Base-by-base conservation (phyloP, 2,888 invertebrate species). In the Cremastobaeus sp. region DNA sequence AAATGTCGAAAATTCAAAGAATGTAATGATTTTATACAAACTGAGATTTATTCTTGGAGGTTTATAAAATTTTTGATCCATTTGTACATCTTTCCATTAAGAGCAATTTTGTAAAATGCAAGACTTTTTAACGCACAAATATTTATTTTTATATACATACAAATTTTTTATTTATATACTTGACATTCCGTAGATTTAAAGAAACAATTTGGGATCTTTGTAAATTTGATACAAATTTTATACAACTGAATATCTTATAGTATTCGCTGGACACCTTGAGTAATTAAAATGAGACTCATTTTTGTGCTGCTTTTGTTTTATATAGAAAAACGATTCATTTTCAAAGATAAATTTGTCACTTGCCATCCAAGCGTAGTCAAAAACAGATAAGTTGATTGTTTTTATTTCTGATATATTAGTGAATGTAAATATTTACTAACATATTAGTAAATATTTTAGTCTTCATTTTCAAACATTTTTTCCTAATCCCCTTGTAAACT, bases 241-340 rank as follows among this genome's bases (percentile, higher is more conserved):
- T 32, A n/a, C n/a, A 30, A 12, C 21, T 5, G 15, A 41, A 3
- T 20, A 18, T n/a, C 9, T 17, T 6, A 39, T 6, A 39, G 5
- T 39, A 37, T 64, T 45, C 52, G 64, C 35, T 64, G 64, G 64
- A 54, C 45, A 54, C 64, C 43, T 39, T 48, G 43, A 41, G 18
- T 21, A 52, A 50, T 21, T 30, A 14, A 39, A 37, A 39, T 11
- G 41, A 43, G 43, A 57, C 30, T 52, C 50, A 34, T 32, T 48
- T 48, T 34, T 17, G 52, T 35, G 64, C 64, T 64, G n/a, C n/a
- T 54, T 45, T 64, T 48, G 17, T 37, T 60, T 48, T 48, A 30
- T 39, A 30, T 20, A 34, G 18, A n/a, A 18, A 43, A 45, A 43
- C 14, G 43, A 8, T 34, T 2, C 20, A 34, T 30, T 5, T 25